These are phyloP conservation scores for Coryphaenoides rupestris DNA, from an alignment of 2,113 vertebrate genomes.

Conservation along the genomic window DNA sequence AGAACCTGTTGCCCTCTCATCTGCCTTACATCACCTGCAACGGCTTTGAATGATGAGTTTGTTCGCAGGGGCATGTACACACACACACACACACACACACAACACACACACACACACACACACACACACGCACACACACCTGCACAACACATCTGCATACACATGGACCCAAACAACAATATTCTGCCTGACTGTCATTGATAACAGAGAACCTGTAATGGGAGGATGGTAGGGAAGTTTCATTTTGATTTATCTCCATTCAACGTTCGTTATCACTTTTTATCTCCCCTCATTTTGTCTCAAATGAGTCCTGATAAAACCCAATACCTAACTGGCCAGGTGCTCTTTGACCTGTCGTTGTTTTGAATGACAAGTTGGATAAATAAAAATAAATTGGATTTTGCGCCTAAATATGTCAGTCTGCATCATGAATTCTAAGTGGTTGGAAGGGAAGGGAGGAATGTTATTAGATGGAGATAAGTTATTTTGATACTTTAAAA, in stretches of 20 bases:
- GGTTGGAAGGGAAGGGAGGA: background rate
- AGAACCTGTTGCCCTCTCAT: slow-evolving; percentile 50
- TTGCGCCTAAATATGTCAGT: background rate
- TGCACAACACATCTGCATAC: background rate
- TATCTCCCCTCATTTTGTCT: slow-evolving; percentile 4
- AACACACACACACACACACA: slow-evolving; percentile 2
- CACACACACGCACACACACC: slow-evolving; percentile 1
- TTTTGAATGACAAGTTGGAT: slow-evolving; percentile 4
- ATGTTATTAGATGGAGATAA: no score
- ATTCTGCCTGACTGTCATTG: slow-evolving; percentile 21
- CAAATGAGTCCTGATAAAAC: slow-evolving; percentile 5
- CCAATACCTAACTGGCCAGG: slow-evolving; percentile 8
- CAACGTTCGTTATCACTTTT: slow-evolving; percentile 6
- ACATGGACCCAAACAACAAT: slow-evolving; percentile 5
- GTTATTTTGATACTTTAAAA: no score
- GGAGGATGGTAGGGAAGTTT: slow-evolving; percentile 12
- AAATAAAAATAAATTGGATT: background rate
- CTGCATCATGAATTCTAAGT: background rate
- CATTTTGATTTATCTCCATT: slow-evolving; percentile 30
- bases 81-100: background rate
- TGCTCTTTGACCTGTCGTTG: slow-evolving; percentile 10
- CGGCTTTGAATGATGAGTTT: slow-evolving; percentile 56
- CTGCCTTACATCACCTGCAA: slow-evolving; percentile 59
- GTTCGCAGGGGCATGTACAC: slow-evolving; percentile 27
- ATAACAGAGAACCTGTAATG: slow-evolving; percentile 31